Conservation (phyloP, 2,113 vertebrate genomes). For the Haliaeetus leucogaster region DNA sequence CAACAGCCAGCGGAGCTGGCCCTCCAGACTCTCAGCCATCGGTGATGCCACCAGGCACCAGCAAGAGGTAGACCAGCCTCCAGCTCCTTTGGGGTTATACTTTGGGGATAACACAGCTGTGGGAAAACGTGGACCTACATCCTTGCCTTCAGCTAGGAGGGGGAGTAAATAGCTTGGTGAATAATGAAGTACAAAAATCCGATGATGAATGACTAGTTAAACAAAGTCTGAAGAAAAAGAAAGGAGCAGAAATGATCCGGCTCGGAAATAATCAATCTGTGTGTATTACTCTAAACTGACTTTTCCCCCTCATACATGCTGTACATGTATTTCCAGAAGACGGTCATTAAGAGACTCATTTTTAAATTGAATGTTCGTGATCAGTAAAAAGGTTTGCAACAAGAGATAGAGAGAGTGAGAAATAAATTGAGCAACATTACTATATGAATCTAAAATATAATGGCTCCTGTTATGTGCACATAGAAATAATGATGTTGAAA, state of each 20-base stretch:
- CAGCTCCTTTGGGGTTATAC: background rate
- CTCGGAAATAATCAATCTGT: conserved; percentile 35
- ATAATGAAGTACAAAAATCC: background rate
- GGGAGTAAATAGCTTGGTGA: background rate
- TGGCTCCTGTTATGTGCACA: background rate
- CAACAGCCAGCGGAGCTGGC: accelerated
- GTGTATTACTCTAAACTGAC: background rate
- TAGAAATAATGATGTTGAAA: conserved; percentile 61
- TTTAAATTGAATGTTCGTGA: background rate
- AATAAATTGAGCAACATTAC: conserved; percentile 2
- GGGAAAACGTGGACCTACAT: background rate
- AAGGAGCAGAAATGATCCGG: background rate
- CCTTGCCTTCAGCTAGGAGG: background rate
- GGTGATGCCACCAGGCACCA: background rate
- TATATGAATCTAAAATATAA: conserved; percentile 39
- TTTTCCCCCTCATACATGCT: background rate
- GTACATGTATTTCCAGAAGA: conserved; percentile 26
- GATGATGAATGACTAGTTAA: background rate
- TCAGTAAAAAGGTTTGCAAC: conserved; percentile 27
- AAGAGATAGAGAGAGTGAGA: background rate
- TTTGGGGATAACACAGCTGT: background rate
- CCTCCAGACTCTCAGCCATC: background rate
- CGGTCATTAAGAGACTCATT: conserved; percentile 2
- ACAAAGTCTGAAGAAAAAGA: conserved; percentile 17
- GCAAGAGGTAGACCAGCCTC: background rate